Conservation (phyloP, 2,888 invertebrate genomes). For the Torymus aiolomorphi region DNA sequence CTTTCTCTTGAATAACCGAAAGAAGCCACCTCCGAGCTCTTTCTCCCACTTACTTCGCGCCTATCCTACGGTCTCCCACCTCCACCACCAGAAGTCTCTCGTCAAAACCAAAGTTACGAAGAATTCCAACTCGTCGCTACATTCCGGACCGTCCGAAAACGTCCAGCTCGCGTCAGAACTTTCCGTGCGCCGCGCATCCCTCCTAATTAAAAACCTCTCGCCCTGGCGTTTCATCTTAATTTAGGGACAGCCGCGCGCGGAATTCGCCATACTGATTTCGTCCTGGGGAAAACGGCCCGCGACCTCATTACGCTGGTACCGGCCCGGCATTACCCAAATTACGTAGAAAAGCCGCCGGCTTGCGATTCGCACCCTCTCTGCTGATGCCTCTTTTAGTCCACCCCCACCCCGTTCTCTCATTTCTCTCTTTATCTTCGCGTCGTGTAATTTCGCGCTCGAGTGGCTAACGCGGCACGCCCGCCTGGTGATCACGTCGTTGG, state of each 20-base stretch:
- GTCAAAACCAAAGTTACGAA: neutral
- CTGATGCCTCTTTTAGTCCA: too few species aligned
- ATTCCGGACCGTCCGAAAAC: neutral
- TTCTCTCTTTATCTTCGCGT: neutral
- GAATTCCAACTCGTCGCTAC: neutral
- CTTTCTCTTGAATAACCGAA: too few species aligned
- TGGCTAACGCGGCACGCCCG: neutral
- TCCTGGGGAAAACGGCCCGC: neutral
- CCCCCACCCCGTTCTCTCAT: too few species aligned
- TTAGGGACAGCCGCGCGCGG: constrained; percentile 6
- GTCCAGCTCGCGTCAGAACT: neutral
- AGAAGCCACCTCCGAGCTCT: too few species aligned
- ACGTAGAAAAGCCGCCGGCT: constrained; percentile 15
- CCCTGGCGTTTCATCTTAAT: constrained; percentile 48
- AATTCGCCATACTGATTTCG: neutral
- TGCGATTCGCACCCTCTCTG: neutral
- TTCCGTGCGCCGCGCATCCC: neutral
- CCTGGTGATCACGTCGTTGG: too few species aligned
- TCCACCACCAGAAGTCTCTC: too few species aligned
- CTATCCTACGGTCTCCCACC: too few species aligned
- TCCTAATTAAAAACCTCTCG: constrained; percentile 23
- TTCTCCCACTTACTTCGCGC: too few species aligned
- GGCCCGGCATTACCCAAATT: constrained; percentile 38
- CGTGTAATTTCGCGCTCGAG: constrained; percentile 26
- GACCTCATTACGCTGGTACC: constrained; percentile 9